Percentiles rank a stretch among this genome's conserved stretches.
Conservation (phyloP, 2,113 vertebrate species). For the Myxocyprinus asiaticus region DNA sequence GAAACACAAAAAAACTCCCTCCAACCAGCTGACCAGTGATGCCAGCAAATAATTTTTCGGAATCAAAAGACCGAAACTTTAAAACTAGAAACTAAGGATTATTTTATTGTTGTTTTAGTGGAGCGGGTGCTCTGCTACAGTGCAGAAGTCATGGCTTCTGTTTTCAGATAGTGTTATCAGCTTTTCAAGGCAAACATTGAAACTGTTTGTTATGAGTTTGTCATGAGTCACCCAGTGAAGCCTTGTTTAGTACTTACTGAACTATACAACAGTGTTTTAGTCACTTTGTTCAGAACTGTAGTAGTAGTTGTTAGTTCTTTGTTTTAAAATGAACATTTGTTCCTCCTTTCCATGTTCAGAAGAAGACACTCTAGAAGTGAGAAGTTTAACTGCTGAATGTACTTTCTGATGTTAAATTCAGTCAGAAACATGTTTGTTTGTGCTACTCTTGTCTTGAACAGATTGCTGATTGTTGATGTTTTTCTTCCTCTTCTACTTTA, state of each 20-base stretch:
- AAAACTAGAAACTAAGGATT: neutral
- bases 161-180: slow-evolving; percentile 35
- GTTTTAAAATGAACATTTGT: neutral
- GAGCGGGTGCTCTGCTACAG: neutral
- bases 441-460: neutral
- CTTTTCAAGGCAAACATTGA: slow-evolving; percentile 22
- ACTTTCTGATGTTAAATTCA: neutral
- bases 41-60: neutral
- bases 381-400: neutral
- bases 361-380: neutral
- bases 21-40: no score
- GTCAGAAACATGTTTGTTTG: neutral
- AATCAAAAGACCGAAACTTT: neutral
- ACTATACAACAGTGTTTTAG: neutral
- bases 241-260: neutral
- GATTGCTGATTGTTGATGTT: slow-evolving; percentile 39
- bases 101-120: slow-evolving; percentile 3
- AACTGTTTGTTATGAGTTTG: slow-evolving; percentile 6
- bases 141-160: slow-evolving; percentile 15
- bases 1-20: neutral
- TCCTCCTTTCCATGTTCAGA: neutral
- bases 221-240: neutral
- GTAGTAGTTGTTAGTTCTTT: neutral
- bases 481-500: neutral
- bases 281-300: neutral